Evolutionary conservation across 1,140 invertebrate genomes (phyloP).

Genomic region (Rhagoletis pomonella): DNA sequence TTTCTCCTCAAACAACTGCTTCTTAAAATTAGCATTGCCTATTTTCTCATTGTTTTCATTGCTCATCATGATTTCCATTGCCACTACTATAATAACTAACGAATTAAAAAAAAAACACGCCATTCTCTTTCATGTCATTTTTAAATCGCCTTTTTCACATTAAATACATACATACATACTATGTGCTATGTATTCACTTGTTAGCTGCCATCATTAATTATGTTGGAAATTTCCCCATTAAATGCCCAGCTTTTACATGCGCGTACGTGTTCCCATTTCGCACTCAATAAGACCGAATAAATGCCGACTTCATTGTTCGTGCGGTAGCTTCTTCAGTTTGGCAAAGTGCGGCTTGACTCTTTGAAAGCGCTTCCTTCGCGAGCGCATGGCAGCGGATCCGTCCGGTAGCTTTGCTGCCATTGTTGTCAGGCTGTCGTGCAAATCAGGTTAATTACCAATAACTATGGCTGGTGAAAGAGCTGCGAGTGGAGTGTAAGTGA

Average conservation of each 20-base stretch:
- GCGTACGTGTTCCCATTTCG: conserved; percentile 14
- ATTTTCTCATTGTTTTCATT: neutral
- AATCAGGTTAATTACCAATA: conserved; percentile 42
- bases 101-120: neutral
- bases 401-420: conserved; percentile 27
- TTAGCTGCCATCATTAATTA: conserved; percentile 44
- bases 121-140: neutral
- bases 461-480: too few species aligned
- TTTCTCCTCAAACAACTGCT: neutral
- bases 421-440: conserved; percentile 25
- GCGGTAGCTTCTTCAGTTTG: conserved; percentile 19
- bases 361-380: neutral
- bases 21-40: neutral
- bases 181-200: neutral
- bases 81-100: neutral
- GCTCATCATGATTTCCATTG: neutral
- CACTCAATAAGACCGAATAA: neutral
- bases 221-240: conserved; percentile 44
- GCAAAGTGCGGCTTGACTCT: neutral
- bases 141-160: neutral
- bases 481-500: neutral
- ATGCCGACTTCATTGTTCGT: neutral
- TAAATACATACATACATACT: neutral
- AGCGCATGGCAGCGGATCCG: too few species aligned
- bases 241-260: conserved; percentile 7